Evolutionary conservation across 1,140 invertebrate genomes (phyloP), one percentile per base, ranked within the genome.

Genomic region (Drosophila pandora): DNA sequence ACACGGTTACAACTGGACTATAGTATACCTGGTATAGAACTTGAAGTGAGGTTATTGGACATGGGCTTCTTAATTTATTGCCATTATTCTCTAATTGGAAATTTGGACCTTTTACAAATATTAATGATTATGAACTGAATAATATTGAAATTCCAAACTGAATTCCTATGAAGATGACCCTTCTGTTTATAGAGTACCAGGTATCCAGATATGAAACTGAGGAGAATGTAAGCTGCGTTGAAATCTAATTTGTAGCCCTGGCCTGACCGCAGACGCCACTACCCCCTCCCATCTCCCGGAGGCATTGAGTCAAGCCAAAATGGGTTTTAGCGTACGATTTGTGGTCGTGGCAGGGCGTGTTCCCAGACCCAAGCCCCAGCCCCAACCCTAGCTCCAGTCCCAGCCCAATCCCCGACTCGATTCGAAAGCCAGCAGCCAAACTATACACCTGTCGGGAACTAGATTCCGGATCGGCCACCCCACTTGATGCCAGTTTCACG

Each of bases 251-350:
- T 87, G 83, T 62, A 63, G 65, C 54, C 72, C 52, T 54, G 65
- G 63, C 52, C 59, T 70, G 55, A 58, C 70, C 70, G 61, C 60
- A 43, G 34, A 59, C 39, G 53, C 52, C 52, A 23, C 47, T 55
- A 39, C 43, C 48, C 45, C 32, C 37, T 21, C 50, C 9, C 17
- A 5, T 17, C 28, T 32, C 32, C 52, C 57, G 12, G 48, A 62
- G 60, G 71, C 59, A 37, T 70, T 28, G 53, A 63, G 50, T 53
- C 63, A 78, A 87, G 63, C 57, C 73, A 71, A 82, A 85, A 87
- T 82, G 78, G 81, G 64, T 87, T 81, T 81, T 78, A 75, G 69
- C 82, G 64, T 67, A 57, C 82, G 81, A 85, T 82, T 87, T 85
- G 81, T 85, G 81, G 81, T 67, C 48, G 45, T 62, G 22, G 47